Base-by-base conservation (phyloP, 2,888 invertebrate genomes). In the Mycalesis mineus region DNA sequence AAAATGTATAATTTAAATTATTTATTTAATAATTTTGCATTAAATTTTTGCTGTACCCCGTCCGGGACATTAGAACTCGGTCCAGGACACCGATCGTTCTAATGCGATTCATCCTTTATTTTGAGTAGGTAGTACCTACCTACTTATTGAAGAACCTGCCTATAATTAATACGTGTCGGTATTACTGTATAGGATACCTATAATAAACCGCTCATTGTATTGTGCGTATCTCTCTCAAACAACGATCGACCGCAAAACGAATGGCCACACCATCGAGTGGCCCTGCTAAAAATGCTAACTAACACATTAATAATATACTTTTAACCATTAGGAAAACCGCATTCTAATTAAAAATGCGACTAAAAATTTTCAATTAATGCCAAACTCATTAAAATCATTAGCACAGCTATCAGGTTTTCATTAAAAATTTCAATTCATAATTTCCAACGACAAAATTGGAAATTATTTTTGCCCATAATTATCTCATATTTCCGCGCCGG, bases 381-480 rank as follows among this genome's bases (percentile, higher is more conserved):
- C 60, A 63, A 61, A 66, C 62, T 64, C 57, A 55, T 57, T 58
- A 58, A 63, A 63, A 65, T 67, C 68, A 71, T 70, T 68, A 70
- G 68, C 65, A 58, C 59, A 65, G 58, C 65, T 66, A 66, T 68
- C 64, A 61, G 60, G 58, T 64, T 65, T 62, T 70, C 70, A 70
- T 73, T 69, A 72, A 72, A 74, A 75, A 72, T 68, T 66, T 71
- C 68, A 68, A 68, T 73, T 68, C 70, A 72, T 77, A 75, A 78
- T 75, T 76, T 69, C 69, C 72, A 78, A 73, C 72, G 73, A 67
- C 70, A 70, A 79, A 74, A 84, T 80, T 72, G 79, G 75, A 80
- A 80, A 84, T 82, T 71, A 82, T 82, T 87, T 86, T 82, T 78
- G 80, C 61, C 73, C 68, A 74, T 82, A 84, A 87, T 86, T 83